phyloP scores from a whole-genome alignment of 1,140 invertebrate species.

The Philopotamus ludificatus region DNA sequence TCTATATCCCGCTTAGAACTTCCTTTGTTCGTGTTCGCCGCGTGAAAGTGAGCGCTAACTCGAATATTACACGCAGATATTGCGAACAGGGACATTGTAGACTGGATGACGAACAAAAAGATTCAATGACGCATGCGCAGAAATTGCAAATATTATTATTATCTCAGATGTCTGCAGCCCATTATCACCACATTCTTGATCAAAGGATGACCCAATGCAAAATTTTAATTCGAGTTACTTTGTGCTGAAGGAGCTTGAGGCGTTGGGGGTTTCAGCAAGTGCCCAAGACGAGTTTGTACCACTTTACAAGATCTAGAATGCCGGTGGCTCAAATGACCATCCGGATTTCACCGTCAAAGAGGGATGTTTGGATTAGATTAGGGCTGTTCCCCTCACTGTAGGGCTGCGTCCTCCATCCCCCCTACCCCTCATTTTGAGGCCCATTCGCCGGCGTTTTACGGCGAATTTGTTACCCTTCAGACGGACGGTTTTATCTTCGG shows the following conservation, averaged over 20 bases:
- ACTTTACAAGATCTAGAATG: constrained; percentile 15
- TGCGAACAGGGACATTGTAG: no score
- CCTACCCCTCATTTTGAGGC: neutral
- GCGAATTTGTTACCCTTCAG: no score
- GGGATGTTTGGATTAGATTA: constrained; percentile 32
- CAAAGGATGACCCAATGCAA: neutral
- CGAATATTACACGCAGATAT: no score
- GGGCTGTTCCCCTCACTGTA: constrained; percentile 4
- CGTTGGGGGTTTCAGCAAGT: neutral
- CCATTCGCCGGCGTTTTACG: no score
- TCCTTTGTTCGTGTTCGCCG: no score
- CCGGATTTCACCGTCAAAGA: constrained; percentile 32
- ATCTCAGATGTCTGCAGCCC: neutral
- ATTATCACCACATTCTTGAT: neutral
- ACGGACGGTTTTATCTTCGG: no score
- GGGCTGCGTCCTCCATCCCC: neutral
- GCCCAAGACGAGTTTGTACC: constrained; percentile 1
- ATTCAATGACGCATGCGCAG: no score
- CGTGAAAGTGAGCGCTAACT: no score
- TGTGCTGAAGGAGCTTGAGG: no score
- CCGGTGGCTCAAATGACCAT: constrained; percentile 28
- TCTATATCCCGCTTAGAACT: no score
- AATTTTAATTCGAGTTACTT: neutral
- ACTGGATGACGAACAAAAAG: no score
- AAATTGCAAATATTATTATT: no score